A percentile compares a stretch with the other conserved stretches of the same genome.
Conservation (phyloP, 2,113 vertebrate genomes). For the Corapipo altera region DNA sequence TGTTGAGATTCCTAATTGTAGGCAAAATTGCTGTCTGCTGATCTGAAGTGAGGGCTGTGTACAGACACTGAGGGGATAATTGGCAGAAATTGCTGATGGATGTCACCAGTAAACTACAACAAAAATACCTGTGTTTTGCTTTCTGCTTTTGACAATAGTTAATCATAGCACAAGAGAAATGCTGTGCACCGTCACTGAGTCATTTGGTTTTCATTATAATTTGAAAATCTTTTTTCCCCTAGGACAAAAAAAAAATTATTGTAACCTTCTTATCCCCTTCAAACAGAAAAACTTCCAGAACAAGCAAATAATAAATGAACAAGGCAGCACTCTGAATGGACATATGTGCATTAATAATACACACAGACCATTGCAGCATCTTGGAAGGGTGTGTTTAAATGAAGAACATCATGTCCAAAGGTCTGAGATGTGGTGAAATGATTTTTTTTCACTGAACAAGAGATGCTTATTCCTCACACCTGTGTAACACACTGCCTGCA, state of each 20-base stretch:
- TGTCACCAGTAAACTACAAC: constrained; percentile 20
- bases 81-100: constrained; percentile 31
- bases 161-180: constrained; percentile 22
- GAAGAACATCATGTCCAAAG: background rate
- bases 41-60: background rate
- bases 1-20: background rate
- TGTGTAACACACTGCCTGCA: background rate
- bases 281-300: background rate
- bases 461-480: background rate
- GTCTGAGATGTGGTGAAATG: background rate
- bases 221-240: background rate
- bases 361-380: background rate
- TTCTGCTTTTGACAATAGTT: constrained; percentile 20
- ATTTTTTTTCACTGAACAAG: background rate
- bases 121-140: background rate
- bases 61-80: constrained; percentile 1
- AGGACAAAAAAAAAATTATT: background rate
- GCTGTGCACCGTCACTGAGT: background rate
- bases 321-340: background rate
- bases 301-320: background rate
- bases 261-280: constrained; percentile 25
- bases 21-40: background rate
- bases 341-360: background rate
- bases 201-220: constrained; percentile 46
- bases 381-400: background rate